Evolutionary conservation across 2,113 vertebrate genomes (phyloP).

Genomic region (Pollachius pollachius): DNA sequence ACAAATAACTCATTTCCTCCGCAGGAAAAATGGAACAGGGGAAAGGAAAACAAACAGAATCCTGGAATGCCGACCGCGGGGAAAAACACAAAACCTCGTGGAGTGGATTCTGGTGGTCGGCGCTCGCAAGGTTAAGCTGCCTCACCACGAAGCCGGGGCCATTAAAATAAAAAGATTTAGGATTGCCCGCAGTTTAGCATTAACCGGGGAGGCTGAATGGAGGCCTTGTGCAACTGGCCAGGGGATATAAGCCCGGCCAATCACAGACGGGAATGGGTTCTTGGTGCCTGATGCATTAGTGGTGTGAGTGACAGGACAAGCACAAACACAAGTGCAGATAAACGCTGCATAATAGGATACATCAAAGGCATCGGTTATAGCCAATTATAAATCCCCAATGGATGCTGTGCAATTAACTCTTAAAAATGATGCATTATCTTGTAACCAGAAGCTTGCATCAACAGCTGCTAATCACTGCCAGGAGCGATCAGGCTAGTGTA

Average conservation of each 20-base stretch:
- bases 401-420: too few species aligned
- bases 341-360: too few species aligned
- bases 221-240: constrained; percentile 19
- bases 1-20: constrained; percentile 29
- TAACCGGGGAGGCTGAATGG: constrained; percentile 31
- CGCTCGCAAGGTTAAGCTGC: constrained; percentile 36
- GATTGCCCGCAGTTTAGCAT: constrained; percentile 15
- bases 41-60: neutral
- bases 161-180: constrained; percentile 22
- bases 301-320: too few species aligned
- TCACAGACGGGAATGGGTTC: neutral
- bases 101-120: constrained; percentile 18
- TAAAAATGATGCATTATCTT: too few species aligned
- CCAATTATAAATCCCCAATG: too few species aligned
- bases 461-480: too few species aligned
- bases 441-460: too few species aligned
- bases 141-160: neutral
- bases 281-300: too few species aligned
- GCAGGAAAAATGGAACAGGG: constrained; percentile 30
- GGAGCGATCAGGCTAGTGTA: too few species aligned
- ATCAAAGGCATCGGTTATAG: too few species aligned
- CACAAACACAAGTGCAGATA: too few species aligned
- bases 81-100: constrained; percentile 14
- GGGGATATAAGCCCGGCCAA: neutral
- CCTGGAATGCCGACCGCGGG: constrained; percentile 7